A percentile compares a stretch with the other conserved stretches of the same genome.
Evolutionary conservation across 2,797 vertebrate species (phyloP).

Genomic region (Luscinia luscinia): DNA sequence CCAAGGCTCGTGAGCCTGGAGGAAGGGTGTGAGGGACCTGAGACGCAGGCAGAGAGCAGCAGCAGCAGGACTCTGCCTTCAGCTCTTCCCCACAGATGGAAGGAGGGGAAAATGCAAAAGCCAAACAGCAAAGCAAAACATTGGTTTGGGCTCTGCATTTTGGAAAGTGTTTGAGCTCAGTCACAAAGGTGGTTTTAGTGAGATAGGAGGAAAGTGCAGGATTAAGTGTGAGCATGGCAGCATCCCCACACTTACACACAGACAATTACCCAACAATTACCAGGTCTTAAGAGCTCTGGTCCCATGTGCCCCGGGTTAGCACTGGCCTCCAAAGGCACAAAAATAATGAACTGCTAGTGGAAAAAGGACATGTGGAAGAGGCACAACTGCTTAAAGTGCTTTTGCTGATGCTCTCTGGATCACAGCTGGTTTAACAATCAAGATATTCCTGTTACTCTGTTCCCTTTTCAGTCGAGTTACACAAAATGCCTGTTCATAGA

Average conservation of each 20-base stretch:
- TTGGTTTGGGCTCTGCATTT: background rate
- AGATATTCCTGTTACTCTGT: background rate
- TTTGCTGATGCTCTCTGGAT: slow-evolving; percentile 1
- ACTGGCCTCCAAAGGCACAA: background rate
- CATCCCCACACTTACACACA: background rate
- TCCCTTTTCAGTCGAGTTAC: background rate
- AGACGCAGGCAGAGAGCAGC: background rate
- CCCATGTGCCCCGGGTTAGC: background rate
- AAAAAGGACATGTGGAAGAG: slow-evolving; percentile 17
- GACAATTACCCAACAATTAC: slow-evolving; percentile 43
- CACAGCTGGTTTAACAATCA: slow-evolving; percentile 46
- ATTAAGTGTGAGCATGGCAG: background rate
- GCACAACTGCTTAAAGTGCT: slow-evolving; percentile 22
- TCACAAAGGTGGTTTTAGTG: background rate
- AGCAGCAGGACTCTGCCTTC: background rate
- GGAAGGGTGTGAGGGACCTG: background rate
- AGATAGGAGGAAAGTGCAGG: background rate
- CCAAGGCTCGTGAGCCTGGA: background rate
- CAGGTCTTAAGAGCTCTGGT: slow-evolving; percentile 28
- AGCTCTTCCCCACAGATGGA: rapidly evolving
- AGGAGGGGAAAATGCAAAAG: background rate
- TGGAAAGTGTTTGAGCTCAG: background rate
- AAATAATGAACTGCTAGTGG: slow-evolving; percentile 45
- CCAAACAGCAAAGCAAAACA: background rate
- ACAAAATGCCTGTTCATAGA: background rate